Evolutionary conservation across 2,888 invertebrate species (phyloP).

Genomic region (Aquatica leii): DNA sequence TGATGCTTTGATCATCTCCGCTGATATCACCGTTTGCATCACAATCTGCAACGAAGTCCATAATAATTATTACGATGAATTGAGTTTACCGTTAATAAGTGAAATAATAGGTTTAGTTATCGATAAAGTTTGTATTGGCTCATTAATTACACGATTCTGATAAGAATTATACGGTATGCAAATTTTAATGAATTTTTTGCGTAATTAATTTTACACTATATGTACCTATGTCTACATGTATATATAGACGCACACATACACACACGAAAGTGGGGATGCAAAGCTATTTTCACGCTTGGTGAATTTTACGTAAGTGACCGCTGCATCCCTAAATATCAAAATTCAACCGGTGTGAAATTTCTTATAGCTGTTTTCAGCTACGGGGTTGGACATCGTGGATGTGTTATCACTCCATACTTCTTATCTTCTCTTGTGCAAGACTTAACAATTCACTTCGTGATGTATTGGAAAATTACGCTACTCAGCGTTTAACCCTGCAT

Average conservation of each 20-base stretch:
- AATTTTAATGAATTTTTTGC: conserved; percentile 45
- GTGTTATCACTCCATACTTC: conserved; percentile 42
- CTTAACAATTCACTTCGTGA: conserved; percentile 54
- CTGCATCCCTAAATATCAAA: conserved; percentile 60
- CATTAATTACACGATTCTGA: conserved; percentile 23
- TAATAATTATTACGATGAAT: neutral
- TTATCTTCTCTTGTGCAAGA: conserved; percentile 59
- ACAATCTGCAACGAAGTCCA: conserved; percentile 60
- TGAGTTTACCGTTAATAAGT: neutral
- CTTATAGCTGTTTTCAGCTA: conserved; percentile 44
- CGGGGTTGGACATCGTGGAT: conserved; percentile 30
- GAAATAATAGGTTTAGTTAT: neutral
- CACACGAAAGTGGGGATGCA: neutral
- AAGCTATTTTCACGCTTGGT: conserved; percentile 56
- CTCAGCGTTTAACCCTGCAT: neutral
- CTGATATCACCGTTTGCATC: conserved; percentile 70
- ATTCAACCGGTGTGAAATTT: conserved; percentile 59
- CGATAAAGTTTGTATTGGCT: conserved; percentile 11
- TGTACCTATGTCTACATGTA: too few relatives aligned
- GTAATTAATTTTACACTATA: conserved; percentile 13
- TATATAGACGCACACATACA: neutral
- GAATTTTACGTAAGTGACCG: conserved; percentile 51
- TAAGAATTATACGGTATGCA: conserved; percentile 36
- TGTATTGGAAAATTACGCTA: conserved; percentile 50
- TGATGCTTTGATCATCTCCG: conserved; percentile 69